phyloP scores from a whole-genome alignment of 2,888 invertebrate genomes.

The Yponomeuta sedellus region DNA sequence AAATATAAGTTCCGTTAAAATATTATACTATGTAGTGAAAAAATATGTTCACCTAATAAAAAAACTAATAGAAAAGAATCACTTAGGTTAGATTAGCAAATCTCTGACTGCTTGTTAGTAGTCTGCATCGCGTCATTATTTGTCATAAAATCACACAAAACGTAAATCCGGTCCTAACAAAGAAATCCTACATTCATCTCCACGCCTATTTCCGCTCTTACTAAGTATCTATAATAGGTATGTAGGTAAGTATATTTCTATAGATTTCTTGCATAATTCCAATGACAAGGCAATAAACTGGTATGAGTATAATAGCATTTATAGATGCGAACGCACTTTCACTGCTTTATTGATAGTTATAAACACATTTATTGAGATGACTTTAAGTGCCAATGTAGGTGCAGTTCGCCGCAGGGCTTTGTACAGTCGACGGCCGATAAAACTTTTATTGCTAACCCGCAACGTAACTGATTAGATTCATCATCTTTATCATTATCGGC shows the following conservation, averaged over 20 bases:
- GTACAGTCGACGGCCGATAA: neutral
- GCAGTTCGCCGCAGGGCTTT: neutral
- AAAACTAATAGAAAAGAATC: too few relatives aligned
- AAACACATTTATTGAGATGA: neutral
- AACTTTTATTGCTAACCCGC: too few relatives aligned
- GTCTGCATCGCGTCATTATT: too few relatives aligned
- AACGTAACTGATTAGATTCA: too few relatives aligned
- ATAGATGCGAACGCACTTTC: neutral
- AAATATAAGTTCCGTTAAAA: too few relatives aligned
- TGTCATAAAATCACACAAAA: neutral
- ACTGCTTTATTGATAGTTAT: conserved; percentile 3
- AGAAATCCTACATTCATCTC: neutral
- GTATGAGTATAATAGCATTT: neutral
- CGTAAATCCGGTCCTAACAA: neutral
- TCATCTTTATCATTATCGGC: too few relatives aligned
- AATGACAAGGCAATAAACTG: conserved; percentile 3
- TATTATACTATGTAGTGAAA: too few relatives aligned
- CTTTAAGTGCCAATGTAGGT: neutral
- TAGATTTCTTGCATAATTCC: conserved; percentile 9
- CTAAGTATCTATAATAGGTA: neutral
- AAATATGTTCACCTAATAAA: too few relatives aligned
- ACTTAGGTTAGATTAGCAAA: too few relatives aligned
- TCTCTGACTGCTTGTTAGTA: too few relatives aligned
- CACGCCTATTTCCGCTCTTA: neutral
- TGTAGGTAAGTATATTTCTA: neutral